Conservation (phyloP, 2,113 vertebrate genomes). For the Myiozetetes cayanensis region DNA sequence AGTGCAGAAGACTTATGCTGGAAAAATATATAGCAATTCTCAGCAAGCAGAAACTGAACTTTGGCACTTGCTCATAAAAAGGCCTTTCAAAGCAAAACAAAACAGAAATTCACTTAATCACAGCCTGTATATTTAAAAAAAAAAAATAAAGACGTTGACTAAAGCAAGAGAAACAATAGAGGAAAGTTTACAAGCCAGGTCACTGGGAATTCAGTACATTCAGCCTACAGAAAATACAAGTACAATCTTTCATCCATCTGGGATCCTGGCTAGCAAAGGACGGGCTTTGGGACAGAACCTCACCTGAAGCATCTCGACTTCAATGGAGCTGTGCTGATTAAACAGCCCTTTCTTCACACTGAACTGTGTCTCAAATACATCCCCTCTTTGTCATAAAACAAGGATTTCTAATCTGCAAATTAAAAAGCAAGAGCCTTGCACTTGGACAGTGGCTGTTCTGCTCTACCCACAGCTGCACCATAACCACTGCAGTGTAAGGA, state of each 20-base stretch:
- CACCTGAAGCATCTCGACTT: not conserved
- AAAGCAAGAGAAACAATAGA: not conserved
- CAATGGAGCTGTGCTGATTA: not conserved
- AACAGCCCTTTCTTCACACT: not conserved
- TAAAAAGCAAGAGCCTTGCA: slow-evolving; percentile 12
- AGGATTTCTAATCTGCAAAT: slow-evolving; percentile 16
- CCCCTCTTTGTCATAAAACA: not conserved
- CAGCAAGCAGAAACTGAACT: slow-evolving; percentile 68
- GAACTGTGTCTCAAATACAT: not conserved
- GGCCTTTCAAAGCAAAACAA: slow-evolving; percentile 59
- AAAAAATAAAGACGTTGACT: slow-evolving; percentile 6
- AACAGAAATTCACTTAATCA: slow-evolving; percentile 34
- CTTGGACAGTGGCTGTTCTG: not conserved
- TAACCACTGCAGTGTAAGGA: slow-evolving; percentile 5
- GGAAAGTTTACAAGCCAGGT: slow-evolving; percentile 6
- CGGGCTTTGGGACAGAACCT: not conserved
- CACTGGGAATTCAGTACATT: slow-evolving; percentile 25
- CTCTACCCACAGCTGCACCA: not conserved
- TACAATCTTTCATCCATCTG: not conserved
- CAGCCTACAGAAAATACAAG: slow-evolving; percentile 1
- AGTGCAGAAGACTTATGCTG: slow-evolving; percentile 44
- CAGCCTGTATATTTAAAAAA: not conserved
- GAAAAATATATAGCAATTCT: slow-evolving; percentile 28
- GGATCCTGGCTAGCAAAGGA: not conserved
- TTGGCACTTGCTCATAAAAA: slow-evolving; percentile 76